Evolutionary conservation across 2,888 invertebrate species (phyloP), one percentile per base, ranked within the genome.

Genomic region (Leistus spinibarbis): DNA sequence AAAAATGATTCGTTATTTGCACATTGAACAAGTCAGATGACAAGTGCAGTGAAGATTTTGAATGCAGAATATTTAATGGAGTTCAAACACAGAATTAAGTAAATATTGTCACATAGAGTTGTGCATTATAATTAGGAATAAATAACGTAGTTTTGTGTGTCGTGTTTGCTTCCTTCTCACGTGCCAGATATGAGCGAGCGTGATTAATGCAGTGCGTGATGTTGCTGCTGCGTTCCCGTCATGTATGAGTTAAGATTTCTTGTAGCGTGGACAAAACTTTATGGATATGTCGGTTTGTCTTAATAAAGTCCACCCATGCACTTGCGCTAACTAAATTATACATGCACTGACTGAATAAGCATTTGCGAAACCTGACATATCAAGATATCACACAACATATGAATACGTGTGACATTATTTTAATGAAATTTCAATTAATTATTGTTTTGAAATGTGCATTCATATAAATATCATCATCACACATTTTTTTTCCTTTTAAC

Each of bases 211-310:
- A 22, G 24, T 23, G 24, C 27, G 27, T 27, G 64, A 64, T 64
- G 27, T 16, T 27, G 60, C 24, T 27, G 64, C 64, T 10, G 17
- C 24, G 64, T 64, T 24, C 64, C 22, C 16, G 64, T 64, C 64
- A 64, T 64, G 27, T 64, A 16, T 64, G 64, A 64, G 24, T 64
- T 64, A 64, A 23, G 64, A 24, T 64, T 64, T 64, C 64, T 64
- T 64, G 64, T 64, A 24, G 13, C 24, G 16, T 17, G 27, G 22
- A 64, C 64, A 64, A 64, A 64, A 64, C 64, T 64, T 64, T 64
- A 64, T 64, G 64, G 64, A 64, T 64, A 64, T 64, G 64, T 64
- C 22, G 64, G 64, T 23, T 64, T 64, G 64, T 64, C 24, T 64
- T 17, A 64, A 64, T 64, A 64, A 64, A 64, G 27, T 64, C 64